A percentile compares a stretch with the other conserved stretches of the same genome.
phyloP scores from a whole-genome alignment of 2,113 vertebrate species.

The Daboia siamensis region DNA sequence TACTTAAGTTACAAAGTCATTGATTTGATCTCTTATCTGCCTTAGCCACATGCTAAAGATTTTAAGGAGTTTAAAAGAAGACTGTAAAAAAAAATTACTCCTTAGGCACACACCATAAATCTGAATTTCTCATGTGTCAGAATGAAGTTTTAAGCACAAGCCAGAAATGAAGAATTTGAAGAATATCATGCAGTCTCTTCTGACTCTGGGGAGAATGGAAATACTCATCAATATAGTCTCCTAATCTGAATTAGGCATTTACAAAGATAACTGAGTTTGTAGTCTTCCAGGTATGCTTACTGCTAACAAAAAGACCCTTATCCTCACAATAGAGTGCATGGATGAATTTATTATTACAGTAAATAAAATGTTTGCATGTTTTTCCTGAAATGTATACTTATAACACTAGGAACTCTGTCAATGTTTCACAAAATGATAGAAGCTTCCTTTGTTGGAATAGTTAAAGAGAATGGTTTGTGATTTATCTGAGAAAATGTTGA shows the following conservation, averaged over 20 bases:
- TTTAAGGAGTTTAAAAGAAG: not conserved
- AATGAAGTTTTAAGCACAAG: not conserved
- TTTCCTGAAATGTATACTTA: slow-evolving; percentile 23
- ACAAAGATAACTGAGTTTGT: not conserved
- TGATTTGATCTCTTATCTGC: not conserved
- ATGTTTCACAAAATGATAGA: slow-evolving; percentile 26
- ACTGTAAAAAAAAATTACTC: not conserved
- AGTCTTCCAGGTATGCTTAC: not conserved
- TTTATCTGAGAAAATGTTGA: slow-evolving; percentile 13
- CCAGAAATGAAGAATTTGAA: not conserved
- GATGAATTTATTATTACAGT: not conserved
- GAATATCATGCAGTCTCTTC: not conserved
- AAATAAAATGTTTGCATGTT: slow-evolving; percentile 18
- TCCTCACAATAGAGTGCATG: not conserved
- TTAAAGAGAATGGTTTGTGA: slow-evolving; percentile 24
- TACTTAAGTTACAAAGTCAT: not conserved
- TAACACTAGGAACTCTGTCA: not conserved
- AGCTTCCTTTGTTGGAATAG: not conserved
- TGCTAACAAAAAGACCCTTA: not conserved
- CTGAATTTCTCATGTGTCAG: not conserved
- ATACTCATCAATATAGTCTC: not conserved
- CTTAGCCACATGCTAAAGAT: not conserved
- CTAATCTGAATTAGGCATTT: not conserved
- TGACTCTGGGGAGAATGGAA: not conserved
- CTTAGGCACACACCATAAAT: not conserved